Conservation (phyloP, 2,113 vertebrate genomes). For the Tenrec ecaudatus region DNA sequence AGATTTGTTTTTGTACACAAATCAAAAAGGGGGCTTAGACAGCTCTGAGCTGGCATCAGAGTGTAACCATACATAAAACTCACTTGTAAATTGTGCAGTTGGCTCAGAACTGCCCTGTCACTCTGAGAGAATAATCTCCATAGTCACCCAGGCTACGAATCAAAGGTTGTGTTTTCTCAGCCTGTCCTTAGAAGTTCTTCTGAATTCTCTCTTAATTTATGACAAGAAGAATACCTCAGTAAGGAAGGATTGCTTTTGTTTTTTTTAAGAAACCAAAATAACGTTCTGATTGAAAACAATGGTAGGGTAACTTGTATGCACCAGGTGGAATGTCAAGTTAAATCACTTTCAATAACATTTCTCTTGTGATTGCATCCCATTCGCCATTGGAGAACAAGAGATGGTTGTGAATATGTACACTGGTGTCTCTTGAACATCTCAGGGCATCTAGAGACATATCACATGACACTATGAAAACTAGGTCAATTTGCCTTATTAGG, state of each 20-base stretch:
- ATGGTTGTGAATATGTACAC: not conserved
- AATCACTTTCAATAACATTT: slow-evolving; percentile 27
- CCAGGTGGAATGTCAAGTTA: slow-evolving; percentile 50
- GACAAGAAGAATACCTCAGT: not conserved
- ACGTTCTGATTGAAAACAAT: slow-evolving; percentile 55
- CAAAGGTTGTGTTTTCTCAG: slow-evolving; percentile 4
- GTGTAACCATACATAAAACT: not conserved
- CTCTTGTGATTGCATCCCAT: not conserved
- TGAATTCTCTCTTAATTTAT: slow-evolving; percentile 64
- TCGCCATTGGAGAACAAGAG: slow-evolving; percentile 25
- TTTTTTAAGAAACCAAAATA: slow-evolving; percentile 43
- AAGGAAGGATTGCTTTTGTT: slow-evolving; percentile 24
- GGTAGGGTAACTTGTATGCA: not conserved
- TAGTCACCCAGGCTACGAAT: slow-evolving; percentile 24
- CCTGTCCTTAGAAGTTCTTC: slow-evolving; percentile 34
- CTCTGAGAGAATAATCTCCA: not conserved
- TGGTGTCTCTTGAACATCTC: not conserved
- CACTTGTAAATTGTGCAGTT: not conserved
- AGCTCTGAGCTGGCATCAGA: not conserved
- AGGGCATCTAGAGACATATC: not conserved
- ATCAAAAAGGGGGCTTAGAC: not conserved
- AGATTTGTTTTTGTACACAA: not conserved
- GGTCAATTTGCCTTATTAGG: not conserved
- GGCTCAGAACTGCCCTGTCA: not conserved
- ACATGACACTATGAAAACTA: not conserved